phyloP scores from a whole-genome alignment of 1,140 invertebrate species.

The Anadara kagoshimensis region DNA sequence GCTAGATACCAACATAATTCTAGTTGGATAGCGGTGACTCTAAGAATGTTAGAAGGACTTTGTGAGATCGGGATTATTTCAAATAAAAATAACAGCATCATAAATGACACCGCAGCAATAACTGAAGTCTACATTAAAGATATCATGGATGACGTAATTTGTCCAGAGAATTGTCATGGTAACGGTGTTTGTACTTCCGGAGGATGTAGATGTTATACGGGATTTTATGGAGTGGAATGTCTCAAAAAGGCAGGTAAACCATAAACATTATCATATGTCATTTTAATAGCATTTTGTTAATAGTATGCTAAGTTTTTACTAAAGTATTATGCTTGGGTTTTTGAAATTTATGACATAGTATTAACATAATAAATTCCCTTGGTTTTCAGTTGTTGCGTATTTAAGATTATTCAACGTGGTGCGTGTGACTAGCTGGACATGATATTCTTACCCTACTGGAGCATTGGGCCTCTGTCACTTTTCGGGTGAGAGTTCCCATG shows the following conservation, averaged over 20 bases:
- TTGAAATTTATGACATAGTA: too few species aligned
- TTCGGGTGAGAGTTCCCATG: too few species aligned
- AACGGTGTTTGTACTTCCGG: slow-evolving; percentile 26
- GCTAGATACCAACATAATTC: slow-evolving; percentile 13
- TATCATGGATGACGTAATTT: slow-evolving; percentile 18
- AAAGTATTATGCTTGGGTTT: too few species aligned
- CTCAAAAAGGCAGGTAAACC: slow-evolving; percentile 34
- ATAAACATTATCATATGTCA: background rate
- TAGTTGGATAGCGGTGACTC: slow-evolving; percentile 21
- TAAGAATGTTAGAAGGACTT: slow-evolving; percentile 28
- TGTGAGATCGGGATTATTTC: slow-evolving; percentile 20
- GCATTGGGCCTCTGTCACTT: too few species aligned
- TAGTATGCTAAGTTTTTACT: too few species aligned
- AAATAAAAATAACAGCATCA: background rate
- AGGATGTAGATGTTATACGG: slow-evolving; percentile 28
- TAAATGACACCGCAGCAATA: background rate
- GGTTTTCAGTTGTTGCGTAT: too few species aligned
- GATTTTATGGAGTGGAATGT: slow-evolving; percentile 31
- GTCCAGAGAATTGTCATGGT: slow-evolving; percentile 35
- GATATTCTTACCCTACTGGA: too few species aligned
- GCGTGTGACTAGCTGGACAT: too few species aligned
- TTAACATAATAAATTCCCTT: too few species aligned
- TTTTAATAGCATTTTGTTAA: too few species aligned
- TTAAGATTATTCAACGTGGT: too few species aligned
- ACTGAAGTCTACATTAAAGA: slow-evolving; percentile 8